Percentiles rank a stretch among this genome's conserved stretches.
Evolutionary conservation across 2,888 invertebrate genomes (phyloP).

Genomic region (Tetanocera ferruginea): DNA sequence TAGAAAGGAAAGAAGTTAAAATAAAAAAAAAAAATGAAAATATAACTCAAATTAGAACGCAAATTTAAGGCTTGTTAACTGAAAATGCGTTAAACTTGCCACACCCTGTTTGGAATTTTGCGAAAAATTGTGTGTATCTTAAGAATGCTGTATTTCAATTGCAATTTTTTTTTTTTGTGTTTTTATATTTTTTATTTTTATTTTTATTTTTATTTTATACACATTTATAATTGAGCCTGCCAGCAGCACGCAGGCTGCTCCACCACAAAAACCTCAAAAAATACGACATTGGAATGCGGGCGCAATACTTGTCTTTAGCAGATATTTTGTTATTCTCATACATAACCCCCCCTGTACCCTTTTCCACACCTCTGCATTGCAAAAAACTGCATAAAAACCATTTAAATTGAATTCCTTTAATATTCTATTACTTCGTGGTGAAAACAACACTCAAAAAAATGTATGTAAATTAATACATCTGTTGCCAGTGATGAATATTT

Average conservation of each 20-base stretch:
- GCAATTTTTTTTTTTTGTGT: not conserved
- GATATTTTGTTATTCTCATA: not conserved
- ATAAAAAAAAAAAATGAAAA: not conserved
- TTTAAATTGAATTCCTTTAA: slow-evolving; percentile 27
- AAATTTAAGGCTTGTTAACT: too few relatives aligned
- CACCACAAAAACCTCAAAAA: slow-evolving; percentile 31
- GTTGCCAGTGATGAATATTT: slow-evolving; percentile 2
- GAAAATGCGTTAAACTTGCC: too few relatives aligned
- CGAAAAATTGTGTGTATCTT: too few relatives aligned
- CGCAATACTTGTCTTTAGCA: slow-evolving; percentile 18
- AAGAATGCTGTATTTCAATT: not conserved
- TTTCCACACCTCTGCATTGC: not conserved
- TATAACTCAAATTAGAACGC: not conserved
- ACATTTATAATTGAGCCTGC: not conserved
- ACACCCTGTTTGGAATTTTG: not conserved
- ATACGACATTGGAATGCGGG: slow-evolving; percentile 19
- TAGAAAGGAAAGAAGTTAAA: too few relatives aligned
- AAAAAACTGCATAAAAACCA: not conserved
- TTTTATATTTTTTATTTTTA: too few relatives aligned
- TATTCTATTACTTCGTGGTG: slow-evolving; percentile 29
- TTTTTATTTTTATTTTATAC: not conserved
- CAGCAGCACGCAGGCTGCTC: not conserved
- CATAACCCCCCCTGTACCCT: not conserved
- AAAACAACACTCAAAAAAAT: not conserved
- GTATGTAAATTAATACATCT: slow-evolving; percentile 10